Percentiles rank a stretch among this genome's conserved stretches.
Evolutionary conservation across 2,888 invertebrate species (phyloP).

Genomic region (Macrosoma leucophasiata): DNA sequence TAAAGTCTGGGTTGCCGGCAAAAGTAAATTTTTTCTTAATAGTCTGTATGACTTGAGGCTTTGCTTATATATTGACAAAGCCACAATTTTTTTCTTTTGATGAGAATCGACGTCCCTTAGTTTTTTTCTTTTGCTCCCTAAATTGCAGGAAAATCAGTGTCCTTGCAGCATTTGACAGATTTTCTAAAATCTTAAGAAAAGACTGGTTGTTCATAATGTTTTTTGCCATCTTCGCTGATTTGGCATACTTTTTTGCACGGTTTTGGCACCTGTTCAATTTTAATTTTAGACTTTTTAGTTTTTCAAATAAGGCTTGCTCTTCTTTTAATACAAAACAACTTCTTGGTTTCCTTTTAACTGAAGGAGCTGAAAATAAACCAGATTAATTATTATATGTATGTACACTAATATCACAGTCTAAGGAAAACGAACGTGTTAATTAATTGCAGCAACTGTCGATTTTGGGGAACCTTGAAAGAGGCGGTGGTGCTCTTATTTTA

Average conservation of each 20-base stretch:
- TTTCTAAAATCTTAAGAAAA: constrained; percentile 5
- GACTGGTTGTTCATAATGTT: constrained; percentile 8
- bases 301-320: too few species aligned
- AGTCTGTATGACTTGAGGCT: constrained; percentile 16
- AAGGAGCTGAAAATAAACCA: too few species aligned
- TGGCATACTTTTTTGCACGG: constrained; percentile 4
- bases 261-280: constrained; percentile 9
- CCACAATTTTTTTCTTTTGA: constrained; percentile 22
- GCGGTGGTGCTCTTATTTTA: too few species aligned
- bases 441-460: too few species aligned
- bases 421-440: too few species aligned
- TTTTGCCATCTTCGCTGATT: constrained; percentile 2
- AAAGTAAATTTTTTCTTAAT: constrained; percentile 17
- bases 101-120: constrained; percentile 21
- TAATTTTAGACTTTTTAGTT: too few species aligned
- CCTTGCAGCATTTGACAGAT: constrained; percentile 7
- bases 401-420: too few species aligned
- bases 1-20: constrained; percentile 7
- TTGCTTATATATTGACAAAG: constrained; percentile 21
- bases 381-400: too few species aligned
- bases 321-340: too few species aligned
- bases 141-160: constrained; percentile 12
- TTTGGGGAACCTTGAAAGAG: too few species aligned
- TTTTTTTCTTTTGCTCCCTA: constrained; percentile 8
- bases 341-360: too few species aligned